phyloP scores from a whole-genome alignment of 2,113 vertebrate species.

The Paratilapia polleni region DNA sequence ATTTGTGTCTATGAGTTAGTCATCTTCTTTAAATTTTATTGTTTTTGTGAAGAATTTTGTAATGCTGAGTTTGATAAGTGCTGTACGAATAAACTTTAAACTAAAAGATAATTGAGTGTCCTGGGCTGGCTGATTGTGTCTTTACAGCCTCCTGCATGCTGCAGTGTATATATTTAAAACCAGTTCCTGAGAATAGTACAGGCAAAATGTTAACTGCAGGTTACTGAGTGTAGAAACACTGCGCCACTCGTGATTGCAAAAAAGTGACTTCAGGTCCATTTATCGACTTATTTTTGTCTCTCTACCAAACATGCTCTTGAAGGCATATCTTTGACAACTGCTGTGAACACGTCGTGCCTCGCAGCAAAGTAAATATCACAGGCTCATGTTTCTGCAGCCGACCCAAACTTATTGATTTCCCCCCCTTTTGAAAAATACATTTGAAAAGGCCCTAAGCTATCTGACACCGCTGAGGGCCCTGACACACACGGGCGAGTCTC shows the following conservation, averaged over 20 bases:
- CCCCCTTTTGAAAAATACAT: slow-evolving; percentile 79
- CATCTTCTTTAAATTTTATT: background rate
- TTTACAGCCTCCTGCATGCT: background rate
- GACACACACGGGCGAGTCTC: slow-evolving; percentile 49
- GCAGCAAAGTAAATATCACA: slow-evolving; percentile 72
- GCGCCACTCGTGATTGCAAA: slow-evolving; percentile 4
- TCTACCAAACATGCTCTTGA: slow-evolving; percentile 32
- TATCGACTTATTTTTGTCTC: slow-evolving; percentile 65
- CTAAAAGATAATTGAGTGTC: background rate
- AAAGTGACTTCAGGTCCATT: slow-evolving; percentile 50
- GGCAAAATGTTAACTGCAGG: background rate
- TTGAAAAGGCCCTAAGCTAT: slow-evolving; percentile 74
- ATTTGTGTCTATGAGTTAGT: background rate
- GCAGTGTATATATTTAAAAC: background rate
- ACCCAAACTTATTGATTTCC: slow-evolving; percentile 77
- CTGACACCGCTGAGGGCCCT: slow-evolving; percentile 71
- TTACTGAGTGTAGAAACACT: background rate
- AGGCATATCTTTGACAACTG: slow-evolving; percentile 59
- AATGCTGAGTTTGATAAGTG: background rate
- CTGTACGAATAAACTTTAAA: background rate
- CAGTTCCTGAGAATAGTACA: background rate
- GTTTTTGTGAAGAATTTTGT: background rate
- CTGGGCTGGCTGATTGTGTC: background rate
- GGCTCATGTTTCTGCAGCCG: slow-evolving; percentile 68
- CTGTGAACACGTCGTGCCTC: slow-evolving; percentile 62